A percentile compares a stretch with the other conserved stretches of the same genome.
Conservation (phyloP, 2,797 vertebrate species). For the Babyrousa celebensis region DNA sequence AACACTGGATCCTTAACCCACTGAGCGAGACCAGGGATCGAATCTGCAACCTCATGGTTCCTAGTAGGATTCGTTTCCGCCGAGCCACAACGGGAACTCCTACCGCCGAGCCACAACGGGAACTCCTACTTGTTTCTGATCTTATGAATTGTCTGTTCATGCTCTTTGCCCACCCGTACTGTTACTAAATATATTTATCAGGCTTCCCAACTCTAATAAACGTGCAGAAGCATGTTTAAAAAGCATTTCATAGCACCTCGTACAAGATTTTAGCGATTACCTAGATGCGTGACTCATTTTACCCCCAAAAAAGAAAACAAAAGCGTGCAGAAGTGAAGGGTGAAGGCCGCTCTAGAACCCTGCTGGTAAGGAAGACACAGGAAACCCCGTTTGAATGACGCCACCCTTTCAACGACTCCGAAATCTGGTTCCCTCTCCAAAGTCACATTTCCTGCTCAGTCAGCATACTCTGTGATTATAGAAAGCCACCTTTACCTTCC, state of each 20-base stretch:
- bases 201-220: neutral
- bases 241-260: neutral
- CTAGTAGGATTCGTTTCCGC: no score
- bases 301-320: neutral
- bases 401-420: neutral
- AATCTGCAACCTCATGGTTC: no score
- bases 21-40: no score
- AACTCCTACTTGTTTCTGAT: neutral
- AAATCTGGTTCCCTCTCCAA: neutral
- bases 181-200: slow-evolving; percentile 30
- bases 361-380: neutral
- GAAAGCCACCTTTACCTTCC: slow-evolving; percentile 41
- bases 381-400: neutral
- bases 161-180: neutral
- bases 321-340: neutral
- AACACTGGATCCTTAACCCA: no score
- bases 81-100: no score
- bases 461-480: neutral
- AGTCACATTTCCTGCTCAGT: slow-evolving; percentile 56
- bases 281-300: neutral
- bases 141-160: neutral
- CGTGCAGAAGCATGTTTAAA: slow-evolving; percentile 31
- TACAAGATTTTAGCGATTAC: slow-evolving; percentile 13
- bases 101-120: no score
- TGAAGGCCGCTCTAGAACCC: neutral